A percentile compares a stretch with the other conserved stretches of the same genome.
Evolutionary conservation across 2,888 invertebrate species (phyloP).

Genomic region (Pollenia angustigena): DNA sequence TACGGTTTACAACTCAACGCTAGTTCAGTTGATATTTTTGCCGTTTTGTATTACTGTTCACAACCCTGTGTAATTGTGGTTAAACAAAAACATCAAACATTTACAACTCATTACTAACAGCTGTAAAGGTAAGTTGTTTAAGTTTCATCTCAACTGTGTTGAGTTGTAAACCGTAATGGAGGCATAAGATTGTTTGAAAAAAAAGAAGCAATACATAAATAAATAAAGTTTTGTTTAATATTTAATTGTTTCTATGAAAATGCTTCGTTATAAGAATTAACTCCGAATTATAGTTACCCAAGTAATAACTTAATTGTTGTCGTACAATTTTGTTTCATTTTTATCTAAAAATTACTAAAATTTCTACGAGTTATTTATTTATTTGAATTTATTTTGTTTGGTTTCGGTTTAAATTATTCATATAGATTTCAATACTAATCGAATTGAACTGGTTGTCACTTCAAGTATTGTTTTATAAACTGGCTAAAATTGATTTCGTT

Average conservation of each 20-base stretch:
- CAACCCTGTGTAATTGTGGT: background rate
- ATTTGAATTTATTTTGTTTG: slow-evolving; percentile 18
- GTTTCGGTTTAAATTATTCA: slow-evolving; percentile 45
- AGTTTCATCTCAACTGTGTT: too few species aligned
- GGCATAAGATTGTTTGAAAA: background rate
- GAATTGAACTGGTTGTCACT: slow-evolving; percentile 31
- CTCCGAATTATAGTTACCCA: slow-evolving; percentile 20
- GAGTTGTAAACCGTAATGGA: too few species aligned
- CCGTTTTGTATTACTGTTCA: too few species aligned
- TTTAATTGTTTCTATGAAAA: slow-evolving; percentile 48
- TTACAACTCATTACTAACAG: background rate
- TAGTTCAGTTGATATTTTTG: too few species aligned
- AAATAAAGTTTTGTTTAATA: slow-evolving; percentile 13
- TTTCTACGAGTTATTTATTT: slow-evolving; percentile 56
- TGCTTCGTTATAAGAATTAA: slow-evolving; percentile 40
- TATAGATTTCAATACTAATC: slow-evolving; percentile 45
- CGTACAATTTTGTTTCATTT: slow-evolving; percentile 53
- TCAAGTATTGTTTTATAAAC: slow-evolving; percentile 38
- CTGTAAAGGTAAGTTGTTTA: too few species aligned
- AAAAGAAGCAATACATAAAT: slow-evolving; percentile 30
- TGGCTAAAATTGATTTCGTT: slow-evolving; percentile 62
- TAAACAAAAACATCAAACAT: background rate
- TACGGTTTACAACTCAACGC: too few species aligned
- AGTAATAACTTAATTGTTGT: slow-evolving; percentile 47
- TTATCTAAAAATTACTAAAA: slow-evolving; percentile 61